Evolutionary conservation across 2,888 invertebrate genomes (phyloP), one percentile per base, ranked within the genome.

Genomic region (Rotaria socialis): DNA sequence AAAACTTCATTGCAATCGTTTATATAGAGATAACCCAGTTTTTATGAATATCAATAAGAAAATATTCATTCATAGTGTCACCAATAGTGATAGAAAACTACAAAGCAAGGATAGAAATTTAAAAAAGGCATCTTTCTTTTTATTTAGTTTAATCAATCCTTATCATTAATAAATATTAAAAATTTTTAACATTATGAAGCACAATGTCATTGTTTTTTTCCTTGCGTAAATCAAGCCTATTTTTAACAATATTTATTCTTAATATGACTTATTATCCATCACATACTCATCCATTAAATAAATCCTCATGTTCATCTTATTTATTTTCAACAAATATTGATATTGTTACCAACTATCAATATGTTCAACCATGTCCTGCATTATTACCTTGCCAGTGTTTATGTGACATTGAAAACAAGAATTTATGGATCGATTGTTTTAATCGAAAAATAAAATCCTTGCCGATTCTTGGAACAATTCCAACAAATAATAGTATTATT

Each of bases 371-470:
- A 47, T 80, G 80, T 80, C 80, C 80, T 47, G 80, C 47, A 5
- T 43, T 47, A 11, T 14, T 11, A n/a, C 80, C 80, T 19, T 80
- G 80, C 47, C 80, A n/a, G 47, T 80, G 80, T 80, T 47, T 80
- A 80, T 80, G 80, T 47, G 80, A 80, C 4, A 47, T 80, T 8
- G 80, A 80, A 24, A 80, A 5, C 11, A 22, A 47, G 24, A 47
- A 47, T 24, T 80, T 80, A 47, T 80, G 80, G 80, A 80, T 80
- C 14, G 80, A 80, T 80, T 80, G 80, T 80, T 80, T 80, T 47
- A 6, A 41, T 47, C 43, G 47, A 24, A 5, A 80, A 43, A n/a
- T 80, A n/a, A 43, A 80, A 80, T 3, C 10, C 3, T 47, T 80
- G 24, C 80, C 80, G 24, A 80, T 8, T 47, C n/a, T 47, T n/a